phyloP scores from a whole-genome alignment of 2,113 vertebrate species.

The Lagenorhynchus albirostris region DNA sequence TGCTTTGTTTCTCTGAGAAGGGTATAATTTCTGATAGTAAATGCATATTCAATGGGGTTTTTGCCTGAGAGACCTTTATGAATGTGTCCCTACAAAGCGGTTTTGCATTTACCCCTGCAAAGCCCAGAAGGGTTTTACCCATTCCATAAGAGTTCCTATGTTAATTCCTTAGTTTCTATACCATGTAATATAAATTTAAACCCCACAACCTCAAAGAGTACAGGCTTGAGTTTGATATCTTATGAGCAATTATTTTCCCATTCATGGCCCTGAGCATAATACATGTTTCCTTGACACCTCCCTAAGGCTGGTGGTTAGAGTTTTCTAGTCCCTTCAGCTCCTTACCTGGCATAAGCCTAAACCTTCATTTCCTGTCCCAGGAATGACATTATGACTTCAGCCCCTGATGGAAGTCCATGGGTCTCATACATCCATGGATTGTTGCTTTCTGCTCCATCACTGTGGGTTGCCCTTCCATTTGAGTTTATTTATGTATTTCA shows the following conservation, averaged over 20 bases:
- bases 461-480: neutral
- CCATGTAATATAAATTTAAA: neutral
- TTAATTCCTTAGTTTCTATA: neutral
- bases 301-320: neutral
- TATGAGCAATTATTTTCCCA: neutral
- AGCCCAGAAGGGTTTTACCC: neutral
- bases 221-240: neutral
- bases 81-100: neutral
- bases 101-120: neutral
- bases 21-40: neutral
- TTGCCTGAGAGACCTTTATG: neutral
- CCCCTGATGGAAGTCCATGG: rapidly evolving
- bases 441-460: neutral
- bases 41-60: neutral
- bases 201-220: neutral
- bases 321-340: neutral
- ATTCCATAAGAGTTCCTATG: neutral
- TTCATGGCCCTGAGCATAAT: too few relatives aligned
- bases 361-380: neutral
- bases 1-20: neutral
- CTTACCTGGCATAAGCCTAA: neutral
- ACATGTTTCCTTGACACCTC: neutral
- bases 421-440: neutral
- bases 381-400: neutral
- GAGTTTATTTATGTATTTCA: neutral